Base-by-base conservation (phyloP, 2,797 vertebrate species). In the Pseudomugil tenellus region DNA sequence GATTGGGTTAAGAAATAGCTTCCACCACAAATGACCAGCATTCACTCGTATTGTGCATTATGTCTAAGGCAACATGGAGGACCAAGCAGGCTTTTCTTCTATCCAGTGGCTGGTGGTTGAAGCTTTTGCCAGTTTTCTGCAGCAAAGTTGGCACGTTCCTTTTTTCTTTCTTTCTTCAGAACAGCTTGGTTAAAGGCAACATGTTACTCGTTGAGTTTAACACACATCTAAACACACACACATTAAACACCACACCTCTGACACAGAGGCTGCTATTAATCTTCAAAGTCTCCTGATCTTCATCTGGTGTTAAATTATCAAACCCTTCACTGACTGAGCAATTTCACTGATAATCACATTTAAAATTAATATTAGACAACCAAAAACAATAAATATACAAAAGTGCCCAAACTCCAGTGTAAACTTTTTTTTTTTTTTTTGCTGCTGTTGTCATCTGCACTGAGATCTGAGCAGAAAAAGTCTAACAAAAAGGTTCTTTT, bases 31-130 rank as follows among this genome's bases (percentile, higher is more conserved):
- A 75, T 26, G 53, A 71, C 63, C 76, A 74, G 87, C 84, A 88
- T 89, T 89, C 89, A 88, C 81, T 86, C 86, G 79, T 84, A 83
- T 91, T 92, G 91, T 93, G 91, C 92, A 92, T 92, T 82, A 67
- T 84, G 89, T 89, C 85, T 93, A 92, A 93, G 92, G 92, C 92
- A 93, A 89, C 89, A 87, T 77, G 92, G 91, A 89, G 89, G 84
- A 89, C 87, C 88, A 86, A 88, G 90, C 72, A 0, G 76, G 78
- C 79, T 67, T 77, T 67, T 43, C 76, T 70, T 32, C 8, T 8
- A 75, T 65, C 82, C 77, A 80, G 86, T n/a, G 64, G 88, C 92
- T 90, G 85, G 81, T 89, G 84, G 70, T 79, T 74, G 68, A 81
- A 65, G 82, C 77, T 58, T 80, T 67, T 76, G 76, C 79, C 69